Conservation (phyloP, 2,113 vertebrate genomes). For the Mustela lutreola region DNA sequence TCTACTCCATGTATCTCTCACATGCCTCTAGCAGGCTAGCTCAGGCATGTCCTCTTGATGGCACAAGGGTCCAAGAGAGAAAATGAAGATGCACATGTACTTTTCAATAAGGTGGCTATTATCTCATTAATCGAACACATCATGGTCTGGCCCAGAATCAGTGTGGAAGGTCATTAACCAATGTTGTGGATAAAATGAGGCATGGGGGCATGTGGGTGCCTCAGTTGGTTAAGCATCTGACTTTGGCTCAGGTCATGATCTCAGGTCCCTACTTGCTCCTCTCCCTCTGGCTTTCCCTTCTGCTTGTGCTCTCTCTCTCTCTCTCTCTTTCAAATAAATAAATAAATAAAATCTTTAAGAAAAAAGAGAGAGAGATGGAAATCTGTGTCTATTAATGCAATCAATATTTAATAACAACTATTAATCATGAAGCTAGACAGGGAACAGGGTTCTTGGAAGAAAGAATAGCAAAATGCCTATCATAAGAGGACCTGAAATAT, state of each 20-base stretch:
- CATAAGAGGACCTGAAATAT: neutral
- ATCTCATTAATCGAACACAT: neutral
- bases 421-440: neutral
- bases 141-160: neutral
- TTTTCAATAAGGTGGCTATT: neutral
- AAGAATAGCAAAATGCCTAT: neutral
- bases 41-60: neutral
- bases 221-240: no score
- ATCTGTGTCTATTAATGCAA: neutral
- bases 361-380: neutral
- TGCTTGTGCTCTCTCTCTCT: no score
- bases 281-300: no score
- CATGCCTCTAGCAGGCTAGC: neutral
- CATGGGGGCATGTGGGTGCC: neutral
- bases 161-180: neutral
- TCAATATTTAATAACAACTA: neutral
- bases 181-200: neutral
- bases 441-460: neutral
- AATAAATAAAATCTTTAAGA: no score
- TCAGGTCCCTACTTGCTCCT: no score
- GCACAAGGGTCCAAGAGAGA: neutral
- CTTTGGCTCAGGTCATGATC: no score
- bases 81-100: neutral
- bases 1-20: neutral
- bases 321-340: no score